Base-by-base conservation (phyloP, 2,888 invertebrate genomes). In the Ethmia dodecea region DNA sequence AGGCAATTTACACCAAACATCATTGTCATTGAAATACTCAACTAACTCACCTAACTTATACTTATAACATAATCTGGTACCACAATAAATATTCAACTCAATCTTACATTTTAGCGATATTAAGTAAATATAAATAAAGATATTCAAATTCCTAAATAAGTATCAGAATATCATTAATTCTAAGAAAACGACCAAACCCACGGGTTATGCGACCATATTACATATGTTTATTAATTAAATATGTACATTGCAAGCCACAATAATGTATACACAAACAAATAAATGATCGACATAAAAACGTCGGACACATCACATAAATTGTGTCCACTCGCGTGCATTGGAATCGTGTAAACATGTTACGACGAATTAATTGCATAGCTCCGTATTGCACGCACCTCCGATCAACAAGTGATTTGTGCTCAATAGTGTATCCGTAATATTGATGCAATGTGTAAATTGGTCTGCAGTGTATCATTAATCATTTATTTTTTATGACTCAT, bases 351-450 rank as follows among this genome's bases (percentile, higher is more conserved):
- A 68, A 66, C 64, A 62, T 49, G 54, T 53, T 47, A 47, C 52
- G 43, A 41, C 50, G 50, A 53, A 62, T 62, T 66, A 62, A 64
- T 63, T 60, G 58, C 51, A 45, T 43, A 48, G 43, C 53, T 51
- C 47, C 53, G 49, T 45, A 45, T 52, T 42, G 51, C 64, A 60
- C 61, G 65, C 60, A 58, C 53, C 52, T 55, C 56, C 59, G 57
- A 65, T 67, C 66, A 62, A 60, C 58, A 53, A 58, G 57, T 67
- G 67, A 68, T 69, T 69, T 70, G 60, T 62, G 64, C 56, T 60
- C 55, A 60, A 58, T 55, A 52, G 53, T 52, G 52, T 55, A 61
- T 59, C 63, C 60, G 65, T 67, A 60, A 55, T 55, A 56, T 34
- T 47, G 49, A 43, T 45, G 38, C 38, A 41, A 49, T 40, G 53